Evolutionary conservation across 2,797 vertebrate species (phyloP).

Genomic region (Heterohyrax brucei): DNA sequence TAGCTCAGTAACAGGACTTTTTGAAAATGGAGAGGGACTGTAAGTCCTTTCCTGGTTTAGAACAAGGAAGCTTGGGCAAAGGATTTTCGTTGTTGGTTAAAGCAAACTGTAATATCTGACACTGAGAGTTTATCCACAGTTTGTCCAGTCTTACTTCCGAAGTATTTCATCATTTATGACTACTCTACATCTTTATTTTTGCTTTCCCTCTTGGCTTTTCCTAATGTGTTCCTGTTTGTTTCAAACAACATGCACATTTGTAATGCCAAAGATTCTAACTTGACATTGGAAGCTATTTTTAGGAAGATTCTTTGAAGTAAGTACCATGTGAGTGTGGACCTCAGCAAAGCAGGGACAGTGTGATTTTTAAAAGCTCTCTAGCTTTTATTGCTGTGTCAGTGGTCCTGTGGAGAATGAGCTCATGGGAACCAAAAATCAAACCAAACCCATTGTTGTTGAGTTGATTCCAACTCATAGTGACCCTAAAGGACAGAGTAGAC

Average conservation of each 20-base stretch:
- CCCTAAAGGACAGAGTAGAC: too few relatives aligned
- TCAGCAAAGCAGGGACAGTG: neutral
- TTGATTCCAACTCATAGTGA: too few relatives aligned
- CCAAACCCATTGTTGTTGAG: too few relatives aligned
- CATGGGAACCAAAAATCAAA: too few relatives aligned
- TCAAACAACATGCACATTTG: neutral
- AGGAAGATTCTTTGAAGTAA: neutral
- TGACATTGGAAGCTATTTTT: neutral
- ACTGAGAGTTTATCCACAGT: neutral
- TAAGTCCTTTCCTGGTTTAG: neutral
- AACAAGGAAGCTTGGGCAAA: neutral
- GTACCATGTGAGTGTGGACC: neutral
- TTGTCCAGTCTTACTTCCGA: neutral
- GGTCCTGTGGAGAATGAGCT: neutral
- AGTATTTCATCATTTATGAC: neutral
- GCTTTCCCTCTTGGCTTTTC: neutral
- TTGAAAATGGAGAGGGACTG: neutral
- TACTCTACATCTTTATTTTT: neutral
- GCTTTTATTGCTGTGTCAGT: neutral
- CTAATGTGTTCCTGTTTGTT: neutral
- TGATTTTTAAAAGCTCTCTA: neutral
- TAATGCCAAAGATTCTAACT: neutral
- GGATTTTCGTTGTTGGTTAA: neutral
- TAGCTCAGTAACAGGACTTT: neutral
- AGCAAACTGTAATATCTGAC: neutral